These are phyloP conservation scores for Peromyscus nudipes DNA, from an alignment of 2,797 vertebrate species.

Conservation along the genomic window DNA sequence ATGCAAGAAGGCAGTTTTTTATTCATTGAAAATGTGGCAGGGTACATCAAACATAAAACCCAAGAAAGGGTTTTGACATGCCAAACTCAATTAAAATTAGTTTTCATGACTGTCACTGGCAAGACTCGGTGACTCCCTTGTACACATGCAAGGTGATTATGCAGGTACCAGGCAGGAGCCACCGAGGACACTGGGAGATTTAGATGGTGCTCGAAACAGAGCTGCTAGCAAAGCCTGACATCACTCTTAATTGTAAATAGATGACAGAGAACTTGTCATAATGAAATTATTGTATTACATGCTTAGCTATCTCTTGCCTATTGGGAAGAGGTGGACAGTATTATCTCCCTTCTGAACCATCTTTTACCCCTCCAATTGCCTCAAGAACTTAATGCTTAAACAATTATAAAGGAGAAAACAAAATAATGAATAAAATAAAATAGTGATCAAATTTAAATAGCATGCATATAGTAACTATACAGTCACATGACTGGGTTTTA, in stretches of 20 bases:
- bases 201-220: conserved; percentile 39
- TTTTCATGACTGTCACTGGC: conserved; percentile 76
- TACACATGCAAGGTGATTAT: conserved; percentile 77
- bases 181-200: conserved; percentile 59
- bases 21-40: conserved; percentile 78
- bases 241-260: conserved; percentile 63
- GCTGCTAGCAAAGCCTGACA: conserved; percentile 11
- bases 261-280: conserved; percentile 47
- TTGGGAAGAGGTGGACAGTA: neutral
- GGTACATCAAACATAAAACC: conserved; percentile 79
- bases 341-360: neutral
- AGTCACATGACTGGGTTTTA: conserved; percentile 8
- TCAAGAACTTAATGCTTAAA: conserved; percentile 34
- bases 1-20: conserved; percentile 75
- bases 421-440: conserved; percentile 49
- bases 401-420: conserved; percentile 15
- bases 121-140: conserved; percentile 63
- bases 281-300: conserved; percentile 34
- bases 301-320: neutral
- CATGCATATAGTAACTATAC: neutral
- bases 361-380: neutral
- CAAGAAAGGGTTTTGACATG: conserved; percentile 78
- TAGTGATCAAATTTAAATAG: conserved; percentile 25
- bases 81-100: conserved; percentile 82
- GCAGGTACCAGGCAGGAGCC: conserved; percentile 52